Evolutionary conservation across 2,888 invertebrate genomes (phyloP).

Genomic region (Drosophila paranaensis): DNA sequence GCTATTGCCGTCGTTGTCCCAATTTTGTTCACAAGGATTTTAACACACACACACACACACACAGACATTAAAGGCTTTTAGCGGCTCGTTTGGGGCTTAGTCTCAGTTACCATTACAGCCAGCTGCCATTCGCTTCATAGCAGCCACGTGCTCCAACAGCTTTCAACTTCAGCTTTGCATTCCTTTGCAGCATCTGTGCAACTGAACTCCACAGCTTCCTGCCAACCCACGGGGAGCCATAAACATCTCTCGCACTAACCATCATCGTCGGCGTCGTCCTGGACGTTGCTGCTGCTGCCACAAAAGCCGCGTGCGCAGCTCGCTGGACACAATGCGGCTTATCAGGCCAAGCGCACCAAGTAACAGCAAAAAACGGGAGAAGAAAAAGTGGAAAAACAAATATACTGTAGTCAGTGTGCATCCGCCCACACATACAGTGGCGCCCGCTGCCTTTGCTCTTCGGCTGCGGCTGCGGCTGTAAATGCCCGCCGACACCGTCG

Average conservation of each 20-base stretch:
- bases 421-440: not conserved
- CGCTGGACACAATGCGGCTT: constrained; percentile 75
- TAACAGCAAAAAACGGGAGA: constrained; percentile 22
- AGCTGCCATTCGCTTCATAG: constrained; percentile 11
- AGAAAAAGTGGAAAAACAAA: constrained; percentile 9
- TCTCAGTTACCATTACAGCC: constrained; percentile 28
- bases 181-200: constrained; percentile 42
- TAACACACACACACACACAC: constrained; percentile 7
- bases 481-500: constrained; percentile 49
- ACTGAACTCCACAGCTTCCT: constrained; percentile 47
- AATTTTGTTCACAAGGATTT: constrained; percentile 35
- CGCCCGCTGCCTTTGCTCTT: not conserved
- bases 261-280: constrained; percentile 5
- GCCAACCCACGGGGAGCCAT: constrained; percentile 52
- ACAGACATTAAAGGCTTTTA: constrained; percentile 58
- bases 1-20: constrained; percentile 6
- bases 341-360: constrained; percentile 54
- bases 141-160: constrained; percentile 2
- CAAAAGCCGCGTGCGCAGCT: constrained; percentile 81
- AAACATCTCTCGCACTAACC: constrained; percentile 63
- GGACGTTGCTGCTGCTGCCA: constrained; percentile 36
- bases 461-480: constrained; percentile 24
- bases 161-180: constrained; percentile 21
- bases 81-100: constrained; percentile 66
- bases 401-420: constrained; percentile 22